A percentile compares a stretch with the other conserved stretches of the same genome.
These are phyloP conservation scores for rat (Rattus norvegicus) DNA, from an alignment of 2,113 vertebrate species.

Conservation along the genomic window DNA sequence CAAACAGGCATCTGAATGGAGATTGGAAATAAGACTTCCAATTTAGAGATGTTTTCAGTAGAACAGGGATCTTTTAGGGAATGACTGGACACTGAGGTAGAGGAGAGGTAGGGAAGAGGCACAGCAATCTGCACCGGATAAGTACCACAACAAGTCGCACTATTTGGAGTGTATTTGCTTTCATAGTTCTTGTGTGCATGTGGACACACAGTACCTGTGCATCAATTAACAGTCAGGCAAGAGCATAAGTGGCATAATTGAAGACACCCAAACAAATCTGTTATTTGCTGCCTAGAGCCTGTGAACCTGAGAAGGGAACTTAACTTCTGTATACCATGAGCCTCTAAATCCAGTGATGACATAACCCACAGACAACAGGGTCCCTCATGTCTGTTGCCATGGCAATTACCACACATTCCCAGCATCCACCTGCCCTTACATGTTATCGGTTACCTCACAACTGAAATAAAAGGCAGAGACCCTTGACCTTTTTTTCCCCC, in stretches of 20 bases:
- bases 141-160: background rate
- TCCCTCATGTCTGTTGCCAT: too few species aligned
- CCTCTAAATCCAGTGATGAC: too few species aligned
- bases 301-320: background rate
- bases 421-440: too few species aligned
- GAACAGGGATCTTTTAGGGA: background rate
- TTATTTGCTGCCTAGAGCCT: background rate
- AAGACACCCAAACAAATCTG: background rate
- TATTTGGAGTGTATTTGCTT: background rate
- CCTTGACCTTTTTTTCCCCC: too few species aligned
- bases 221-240: background rate
- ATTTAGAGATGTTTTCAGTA: background rate
- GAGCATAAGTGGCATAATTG: background rate
- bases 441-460: too few species aligned
- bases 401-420: too few species aligned
- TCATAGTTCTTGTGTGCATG: background rate
- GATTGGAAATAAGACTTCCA: background rate
- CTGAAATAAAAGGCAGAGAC: too few species aligned
- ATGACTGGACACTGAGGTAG: fast-evolving
- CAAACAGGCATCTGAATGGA: background rate
- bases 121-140: background rate
- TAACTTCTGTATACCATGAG: background rate
- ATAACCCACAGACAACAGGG: too few species aligned
- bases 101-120: fast-evolving
- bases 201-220: background rate